Conservation (phyloP, 2,888 invertebrate species). For the Elegia similella region DNA sequence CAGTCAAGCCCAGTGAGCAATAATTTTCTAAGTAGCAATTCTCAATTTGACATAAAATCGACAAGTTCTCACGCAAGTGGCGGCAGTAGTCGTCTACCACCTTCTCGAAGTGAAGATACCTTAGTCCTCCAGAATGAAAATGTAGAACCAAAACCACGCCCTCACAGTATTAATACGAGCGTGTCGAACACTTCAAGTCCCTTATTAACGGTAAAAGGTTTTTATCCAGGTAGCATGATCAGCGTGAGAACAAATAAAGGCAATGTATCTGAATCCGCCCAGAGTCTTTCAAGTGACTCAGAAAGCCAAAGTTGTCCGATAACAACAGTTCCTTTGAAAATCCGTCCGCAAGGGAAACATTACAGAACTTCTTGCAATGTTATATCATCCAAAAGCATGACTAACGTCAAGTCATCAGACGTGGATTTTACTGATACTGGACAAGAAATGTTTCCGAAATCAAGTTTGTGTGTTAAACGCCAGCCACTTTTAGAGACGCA, state of each 20-base stretch:
- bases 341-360: slow-evolving; percentile 74
- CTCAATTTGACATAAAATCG: slow-evolving; percentile 70
- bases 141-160: slow-evolving; percentile 73
- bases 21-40: slow-evolving; percentile 66
- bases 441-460: slow-evolving; percentile 56
- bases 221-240: slow-evolving; percentile 83
- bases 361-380: slow-evolving; percentile 64
- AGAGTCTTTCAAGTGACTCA: slow-evolving; percentile 85
- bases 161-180: slow-evolving; percentile 82
- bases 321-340: slow-evolving; percentile 77
- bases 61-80: slow-evolving; percentile 65
- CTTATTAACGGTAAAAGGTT: slow-evolving; percentile 82
- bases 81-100: slow-evolving; percentile 82
- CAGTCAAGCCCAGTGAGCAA: slow-evolving; percentile 74
- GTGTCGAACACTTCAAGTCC: slow-evolving; percentile 87
- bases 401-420: slow-evolving; percentile 80
- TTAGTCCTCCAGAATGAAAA: slow-evolving; percentile 76
- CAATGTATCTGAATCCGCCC: slow-evolving; percentile 84
- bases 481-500: slow-evolving; percentile 72
- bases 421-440: slow-evolving; percentile 70
- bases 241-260: slow-evolving; percentile 83
- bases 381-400: slow-evolving; percentile 83
- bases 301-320: slow-evolving; percentile 81
- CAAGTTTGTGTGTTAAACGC: slow-evolving; percentile 66
- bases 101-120: slow-evolving; percentile 91